phyloP scores from a whole-genome alignment of 2,888 invertebrate species.

The Electrophaes corylata region DNA sequence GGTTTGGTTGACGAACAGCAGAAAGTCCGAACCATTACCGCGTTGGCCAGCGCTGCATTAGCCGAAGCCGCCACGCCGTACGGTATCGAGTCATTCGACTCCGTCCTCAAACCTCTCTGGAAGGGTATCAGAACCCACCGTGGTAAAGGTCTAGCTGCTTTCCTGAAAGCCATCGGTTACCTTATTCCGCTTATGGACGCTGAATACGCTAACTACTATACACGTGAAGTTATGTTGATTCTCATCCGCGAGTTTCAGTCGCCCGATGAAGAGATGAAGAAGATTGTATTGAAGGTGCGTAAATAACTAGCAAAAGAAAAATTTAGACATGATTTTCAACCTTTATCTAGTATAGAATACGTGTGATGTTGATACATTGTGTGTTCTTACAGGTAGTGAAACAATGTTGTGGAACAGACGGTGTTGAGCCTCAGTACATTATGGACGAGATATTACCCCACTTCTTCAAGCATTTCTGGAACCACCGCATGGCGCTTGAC shows the following conservation, averaged over 20 bases:
- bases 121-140: conserved; percentile 97
- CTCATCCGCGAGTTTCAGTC: conserved; percentile 99
- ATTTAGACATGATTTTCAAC: too few relatives aligned
- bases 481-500: conserved; percentile 99
- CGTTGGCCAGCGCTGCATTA: conserved; percentile 98
- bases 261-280: conserved; percentile 99
- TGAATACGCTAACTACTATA: conserved; percentile 99
- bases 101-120: conserved; percentile 99
- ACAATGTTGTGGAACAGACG: conserved; percentile 99
- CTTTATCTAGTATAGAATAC: too few relatives aligned
- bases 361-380: background rate
- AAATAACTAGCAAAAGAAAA: background rate
- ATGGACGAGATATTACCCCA: conserved; percentile 99
- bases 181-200: conserved; percentile 99
- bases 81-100: conserved; percentile 99
- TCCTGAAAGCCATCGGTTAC: conserved; percentile 99
- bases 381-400: conserved; percentile 91
- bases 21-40: conserved; percentile 99
- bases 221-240: conserved; percentile 98
- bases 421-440: conserved; percentile 99
- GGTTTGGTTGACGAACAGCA: conserved; percentile 99
- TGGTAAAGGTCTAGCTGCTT: conserved; percentile 98
- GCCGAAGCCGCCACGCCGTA: conserved; percentile 99
- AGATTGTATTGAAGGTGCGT: conserved; percentile 97
- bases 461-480: conserved; percentile 99